phyloP scores from a whole-genome alignment of 2,888 invertebrate genomes.

The Parnassius mnemosyne region DNA sequence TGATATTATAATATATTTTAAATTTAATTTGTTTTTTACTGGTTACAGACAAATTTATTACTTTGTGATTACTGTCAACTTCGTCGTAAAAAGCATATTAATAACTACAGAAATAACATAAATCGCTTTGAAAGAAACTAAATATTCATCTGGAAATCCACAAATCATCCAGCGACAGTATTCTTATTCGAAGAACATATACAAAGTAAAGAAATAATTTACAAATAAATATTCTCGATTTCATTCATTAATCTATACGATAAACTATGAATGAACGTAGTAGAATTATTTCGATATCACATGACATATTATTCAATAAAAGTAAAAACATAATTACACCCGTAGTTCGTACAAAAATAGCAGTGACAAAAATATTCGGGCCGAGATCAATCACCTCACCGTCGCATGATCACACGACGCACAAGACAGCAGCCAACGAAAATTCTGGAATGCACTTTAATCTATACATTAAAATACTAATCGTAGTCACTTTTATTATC shows the following conservation, averaged over 20 bases:
- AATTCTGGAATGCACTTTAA: slow-evolving; percentile 29
- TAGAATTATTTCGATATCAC: background rate
- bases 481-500: no score
- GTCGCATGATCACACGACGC: slow-evolving; percentile 5
- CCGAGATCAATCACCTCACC: slow-evolving; percentile 45
- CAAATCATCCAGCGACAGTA: no score
- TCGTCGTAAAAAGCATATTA: no score
- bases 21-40: no score
- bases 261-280: slow-evolving; percentile 4
- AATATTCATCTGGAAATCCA: no score
- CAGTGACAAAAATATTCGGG: slow-evolving; percentile 36
- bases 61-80: no score
- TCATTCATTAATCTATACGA: slow-evolving; percentile 8
- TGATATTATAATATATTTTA: no score
- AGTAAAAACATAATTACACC: background rate
- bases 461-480: no score
- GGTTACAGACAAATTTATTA: no score
- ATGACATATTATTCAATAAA: background rate
- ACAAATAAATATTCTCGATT: slow-evolving; percentile 6
- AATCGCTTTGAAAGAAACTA: no score
- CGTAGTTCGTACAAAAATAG: slow-evolving; percentile 7
- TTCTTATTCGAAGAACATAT: no score
- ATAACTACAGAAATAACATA: no score
- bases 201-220: background rate
- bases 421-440: slow-evolving; percentile 29